These are phyloP conservation scores for Rhynchopsitta pachyrhyncha DNA, from an alignment of 2,113 vertebrate species.

Conservation along the genomic window DNA sequence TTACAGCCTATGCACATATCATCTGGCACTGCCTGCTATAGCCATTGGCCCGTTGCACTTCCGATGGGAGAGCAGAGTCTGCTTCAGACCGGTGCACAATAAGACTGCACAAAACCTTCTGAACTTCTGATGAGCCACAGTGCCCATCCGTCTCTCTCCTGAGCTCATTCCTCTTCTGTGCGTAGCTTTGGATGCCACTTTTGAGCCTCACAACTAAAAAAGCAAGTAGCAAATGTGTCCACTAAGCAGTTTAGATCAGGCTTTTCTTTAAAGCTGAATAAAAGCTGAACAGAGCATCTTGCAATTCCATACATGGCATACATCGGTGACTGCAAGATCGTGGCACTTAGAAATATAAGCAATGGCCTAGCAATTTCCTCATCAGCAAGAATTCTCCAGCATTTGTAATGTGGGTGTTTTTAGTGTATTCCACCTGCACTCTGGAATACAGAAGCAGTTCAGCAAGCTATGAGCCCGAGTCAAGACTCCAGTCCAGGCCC, in stretches of 20 bases:
- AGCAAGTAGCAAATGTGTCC: background rate
- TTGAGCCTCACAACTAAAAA: background rate
- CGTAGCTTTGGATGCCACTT: background rate
- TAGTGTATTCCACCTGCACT: background rate
- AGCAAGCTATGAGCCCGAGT: background rate
- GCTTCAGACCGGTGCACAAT: background rate
- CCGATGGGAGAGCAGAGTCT: conserved; percentile 6
- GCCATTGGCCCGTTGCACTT: background rate
- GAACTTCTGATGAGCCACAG: conserved; percentile 11
- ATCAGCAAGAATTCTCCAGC: background rate
- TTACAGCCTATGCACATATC: background rate
- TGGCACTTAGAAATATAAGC: background rate
- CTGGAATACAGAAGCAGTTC: background rate
- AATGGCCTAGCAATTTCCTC: background rate
- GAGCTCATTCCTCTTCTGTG: background rate
- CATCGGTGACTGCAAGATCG: background rate
- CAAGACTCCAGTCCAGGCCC: background rate
- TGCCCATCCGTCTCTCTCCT: background rate
- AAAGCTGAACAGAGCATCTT: background rate
- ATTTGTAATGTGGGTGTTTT: background rate
- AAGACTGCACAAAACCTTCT: conserved; percentile 16
- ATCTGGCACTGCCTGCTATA: conserved; percentile 13
- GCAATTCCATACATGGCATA: background rate
- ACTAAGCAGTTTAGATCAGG: background rate
- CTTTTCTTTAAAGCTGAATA: background rate